phyloP scores from a whole-genome alignment of 2,797 vertebrate species.

The Oryzias sinensis region DNA sequence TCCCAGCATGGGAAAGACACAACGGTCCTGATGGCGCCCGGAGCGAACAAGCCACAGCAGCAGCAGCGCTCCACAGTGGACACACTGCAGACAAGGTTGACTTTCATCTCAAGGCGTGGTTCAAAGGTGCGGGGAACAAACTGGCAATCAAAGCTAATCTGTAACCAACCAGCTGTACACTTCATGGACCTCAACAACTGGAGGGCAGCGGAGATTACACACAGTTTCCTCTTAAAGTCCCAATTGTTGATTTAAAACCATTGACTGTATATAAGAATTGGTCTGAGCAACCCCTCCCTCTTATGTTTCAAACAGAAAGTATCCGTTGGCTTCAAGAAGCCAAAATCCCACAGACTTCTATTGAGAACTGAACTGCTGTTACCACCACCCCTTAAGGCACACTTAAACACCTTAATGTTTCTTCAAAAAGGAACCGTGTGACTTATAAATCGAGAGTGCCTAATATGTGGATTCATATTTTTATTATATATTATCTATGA shows the following conservation, averaged over 20 bases:
- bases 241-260: slow-evolving; percentile 61
- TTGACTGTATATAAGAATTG: too few species aligned
- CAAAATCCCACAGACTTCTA: too few species aligned
- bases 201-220: slow-evolving; percentile 67
- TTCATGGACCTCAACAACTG: slow-evolving; percentile 66
- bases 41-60: slow-evolving; percentile 69
- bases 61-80: slow-evolving; percentile 55
- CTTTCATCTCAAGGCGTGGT: slow-evolving; percentile 76
- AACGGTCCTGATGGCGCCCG: slow-evolving; percentile 63
- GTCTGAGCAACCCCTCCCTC: too few species aligned
- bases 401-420: too few species aligned
- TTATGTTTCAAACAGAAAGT: too few species aligned
- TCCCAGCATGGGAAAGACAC: slow-evolving; percentile 54
- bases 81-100: slow-evolving; percentile 69
- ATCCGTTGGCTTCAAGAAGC: too few species aligned
- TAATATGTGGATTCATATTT: too few species aligned
- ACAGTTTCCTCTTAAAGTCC: slow-evolving; percentile 51
- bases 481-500: too few species aligned
- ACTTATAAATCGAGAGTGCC: too few species aligned
- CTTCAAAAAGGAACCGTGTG: too few species aligned
- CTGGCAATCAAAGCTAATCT: slow-evolving; percentile 78
- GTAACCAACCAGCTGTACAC: slow-evolving; percentile 69
- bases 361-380: too few species aligned
- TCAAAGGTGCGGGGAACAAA: slow-evolving; percentile 75
- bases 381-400: too few species aligned